These are phyloP conservation scores for Argynnis bischoffii DNA, from an alignment of 2,888 invertebrate genomes.

Conservation along the genomic window DNA sequence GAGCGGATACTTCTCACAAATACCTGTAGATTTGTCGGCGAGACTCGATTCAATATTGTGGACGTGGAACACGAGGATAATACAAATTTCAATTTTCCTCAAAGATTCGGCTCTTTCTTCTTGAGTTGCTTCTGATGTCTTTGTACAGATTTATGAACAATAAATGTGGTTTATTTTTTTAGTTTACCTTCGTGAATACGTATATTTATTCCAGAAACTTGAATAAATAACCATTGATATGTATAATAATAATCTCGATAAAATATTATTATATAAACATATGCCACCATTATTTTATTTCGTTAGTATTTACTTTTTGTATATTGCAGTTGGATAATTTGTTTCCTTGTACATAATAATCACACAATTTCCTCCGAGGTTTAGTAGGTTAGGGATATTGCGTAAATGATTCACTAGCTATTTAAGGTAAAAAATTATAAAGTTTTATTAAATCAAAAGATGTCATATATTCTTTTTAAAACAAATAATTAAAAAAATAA, in stretches of 20 bases:
- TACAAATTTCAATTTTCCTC: slow-evolving; percentile 16
- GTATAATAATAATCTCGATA: not conserved
- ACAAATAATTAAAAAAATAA: too few relatives aligned
- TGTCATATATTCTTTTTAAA: too few relatives aligned
- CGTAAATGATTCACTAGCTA: too few relatives aligned
- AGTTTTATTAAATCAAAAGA: too few relatives aligned
- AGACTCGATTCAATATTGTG: slow-evolving; percentile 22
- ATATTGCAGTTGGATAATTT: too few relatives aligned
- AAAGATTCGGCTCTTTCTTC: slow-evolving; percentile 7
- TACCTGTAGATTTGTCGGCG: slow-evolving; percentile 22
- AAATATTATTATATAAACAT: too few relatives aligned
- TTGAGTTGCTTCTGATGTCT: slow-evolving; percentile 7
- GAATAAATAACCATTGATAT: not conserved
- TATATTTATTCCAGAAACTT: not conserved
- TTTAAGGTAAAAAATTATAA: too few relatives aligned
- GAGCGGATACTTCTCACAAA: slow-evolving; percentile 16
- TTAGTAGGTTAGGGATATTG: too few relatives aligned
- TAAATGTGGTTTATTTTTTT: slow-evolving; percentile 9
- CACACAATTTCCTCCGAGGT: too few relatives aligned
- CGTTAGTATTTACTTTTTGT: too few relatives aligned
- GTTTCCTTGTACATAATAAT: too few relatives aligned
- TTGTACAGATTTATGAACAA: slow-evolving; percentile 15
- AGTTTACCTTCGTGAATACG: not conserved
- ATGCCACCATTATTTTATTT: too few relatives aligned
- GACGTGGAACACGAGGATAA: slow-evolving; percentile 13